Evolutionary conservation across 2,888 invertebrate genomes (phyloP), one percentile per base, ranked within the genome.

Genomic region (Dorcus hopei): DNA sequence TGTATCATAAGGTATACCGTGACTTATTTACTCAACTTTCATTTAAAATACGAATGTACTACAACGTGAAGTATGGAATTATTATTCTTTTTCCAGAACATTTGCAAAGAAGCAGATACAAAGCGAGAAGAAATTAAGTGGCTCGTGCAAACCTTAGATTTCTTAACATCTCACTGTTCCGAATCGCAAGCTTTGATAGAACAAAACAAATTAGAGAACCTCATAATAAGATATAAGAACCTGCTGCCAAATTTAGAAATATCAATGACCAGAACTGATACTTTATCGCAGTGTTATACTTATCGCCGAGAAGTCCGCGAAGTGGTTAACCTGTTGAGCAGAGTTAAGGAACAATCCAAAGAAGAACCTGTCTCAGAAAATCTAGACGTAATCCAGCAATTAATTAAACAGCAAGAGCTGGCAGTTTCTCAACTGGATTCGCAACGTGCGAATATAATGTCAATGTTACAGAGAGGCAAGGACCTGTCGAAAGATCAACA

Each of bases 81-180:
- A 5, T 26, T 26, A 41, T 42, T 42, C 42, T 14, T 42, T 59
- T 76, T 78, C 3, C 80, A 95, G 95, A 87, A 86, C 76, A 91
- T 95, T 68, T 95, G 95, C 76, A 88, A 89, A 61, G 93, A 95
- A 80, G 94, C 95, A 39, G 95, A 96, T 75, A 85, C 85, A 59
- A 92, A 93, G 76, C 87, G 94, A 26, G 95, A 95, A 77, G 94
- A 95, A 71, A 95, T 96, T 90, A 95, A 95, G 74, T 95, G 95
- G 93, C 82, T 97, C 55, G 93, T 95, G 1, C 93, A 95, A 78
- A 93, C 92, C 9, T 80, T 97, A 52, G 95, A 97, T 72, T 88
- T 89, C 69, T 83, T 97, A 59, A 86, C 91, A 16, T 87, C 91
- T 58, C 90, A 92, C 72, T 89, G 91, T 66, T 87, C 91, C 9